Percentiles rank a stretch among this genome's conserved stretches.
These are phyloP conservation scores for Tenthredo amoena DNA, from an alignment of 2,888 invertebrate species.

Conservation along the genomic window DNA sequence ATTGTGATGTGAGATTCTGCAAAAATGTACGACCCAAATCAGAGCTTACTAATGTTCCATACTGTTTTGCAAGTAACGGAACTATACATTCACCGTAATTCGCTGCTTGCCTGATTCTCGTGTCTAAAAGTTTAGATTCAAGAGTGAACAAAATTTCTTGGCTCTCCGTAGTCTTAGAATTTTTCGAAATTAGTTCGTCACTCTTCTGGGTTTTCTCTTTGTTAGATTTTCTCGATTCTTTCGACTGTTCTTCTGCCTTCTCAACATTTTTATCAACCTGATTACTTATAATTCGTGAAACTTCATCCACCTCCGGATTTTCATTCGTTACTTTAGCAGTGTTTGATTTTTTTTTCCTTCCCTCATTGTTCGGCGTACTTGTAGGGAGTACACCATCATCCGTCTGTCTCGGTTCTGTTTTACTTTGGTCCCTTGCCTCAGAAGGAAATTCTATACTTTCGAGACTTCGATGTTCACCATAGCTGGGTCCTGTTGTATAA, in stretches of 20 bases:
- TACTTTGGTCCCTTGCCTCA: not conserved
- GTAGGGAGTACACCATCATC: not conserved
- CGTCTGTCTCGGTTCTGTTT: not conserved
- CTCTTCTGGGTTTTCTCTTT: not conserved
- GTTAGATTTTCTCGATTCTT: not conserved
- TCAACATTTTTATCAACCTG: not conserved
- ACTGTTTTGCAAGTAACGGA: not conserved
- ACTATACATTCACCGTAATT: constrained; percentile 3
- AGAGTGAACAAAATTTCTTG: not conserved
- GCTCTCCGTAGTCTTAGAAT: not conserved
- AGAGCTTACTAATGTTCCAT: not conserved
- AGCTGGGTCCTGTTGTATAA: constrained; percentile 63
- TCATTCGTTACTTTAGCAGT: not conserved
- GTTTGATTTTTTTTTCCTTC: not conserved
- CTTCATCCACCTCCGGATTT: not conserved
- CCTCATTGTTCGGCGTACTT: not conserved
- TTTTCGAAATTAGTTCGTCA: not conserved
- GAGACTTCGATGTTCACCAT: not conserved
- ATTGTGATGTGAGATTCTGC: not conserved
- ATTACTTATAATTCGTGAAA: not conserved
- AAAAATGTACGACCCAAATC: not conserved
- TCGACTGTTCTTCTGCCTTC: not conserved
- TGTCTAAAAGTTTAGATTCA: constrained; percentile 8
- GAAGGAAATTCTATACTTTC: not conserved
- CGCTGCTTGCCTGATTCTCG: not conserved